Percentiles rank a stretch among this genome's conserved stretches.
These are phyloP conservation scores for Melanogrammus aeglefinus DNA, from an alignment of 2,797 vertebrate genomes.

Conservation along the genomic window DNA sequence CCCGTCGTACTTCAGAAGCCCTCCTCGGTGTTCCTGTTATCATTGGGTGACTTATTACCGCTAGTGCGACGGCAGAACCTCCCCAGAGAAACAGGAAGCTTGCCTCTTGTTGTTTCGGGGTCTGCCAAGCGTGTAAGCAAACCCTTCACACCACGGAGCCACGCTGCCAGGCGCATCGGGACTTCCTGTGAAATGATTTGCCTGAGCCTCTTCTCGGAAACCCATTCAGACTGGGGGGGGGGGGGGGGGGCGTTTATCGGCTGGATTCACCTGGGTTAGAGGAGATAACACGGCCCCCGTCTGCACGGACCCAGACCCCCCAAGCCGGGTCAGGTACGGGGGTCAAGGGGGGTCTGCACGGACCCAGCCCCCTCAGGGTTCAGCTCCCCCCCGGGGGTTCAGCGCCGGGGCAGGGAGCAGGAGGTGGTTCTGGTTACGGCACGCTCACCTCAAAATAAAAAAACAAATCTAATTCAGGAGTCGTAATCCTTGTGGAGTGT, in stretches of 20 bases:
- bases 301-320: slow-evolving; percentile 16
- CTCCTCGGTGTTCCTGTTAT: slow-evolving; percentile 18
- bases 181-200: too few relatives aligned
- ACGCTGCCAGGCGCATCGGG: too few relatives aligned
- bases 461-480: slow-evolving; percentile 55
- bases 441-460: slow-evolving; percentile 20
- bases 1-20: slow-evolving; percentile 23
- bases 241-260: not conserved
- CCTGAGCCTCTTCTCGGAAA: slow-evolving; percentile 36
- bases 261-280: slow-evolving; percentile 35
- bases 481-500: slow-evolving; percentile 41
- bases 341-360: slow-evolving; percentile 9
- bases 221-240: not conserved
- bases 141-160: too few relatives aligned
- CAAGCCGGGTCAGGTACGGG: slow-evolving; percentile 27
- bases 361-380: too few relatives aligned
- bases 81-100: not conserved
- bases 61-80: not conserved
- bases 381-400: too few relatives aligned
- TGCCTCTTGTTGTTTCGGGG: too few relatives aligned
- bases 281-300: not conserved
- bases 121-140: too few relatives aligned
- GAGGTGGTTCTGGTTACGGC: slow-evolving; percentile 41
- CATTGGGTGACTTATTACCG: slow-evolving; percentile 5
- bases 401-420: slow-evolving; percentile 14